These are phyloP conservation scores for Crematogaster levior DNA, from an alignment of 2,888 invertebrate species.

Conservation along the genomic window DNA sequence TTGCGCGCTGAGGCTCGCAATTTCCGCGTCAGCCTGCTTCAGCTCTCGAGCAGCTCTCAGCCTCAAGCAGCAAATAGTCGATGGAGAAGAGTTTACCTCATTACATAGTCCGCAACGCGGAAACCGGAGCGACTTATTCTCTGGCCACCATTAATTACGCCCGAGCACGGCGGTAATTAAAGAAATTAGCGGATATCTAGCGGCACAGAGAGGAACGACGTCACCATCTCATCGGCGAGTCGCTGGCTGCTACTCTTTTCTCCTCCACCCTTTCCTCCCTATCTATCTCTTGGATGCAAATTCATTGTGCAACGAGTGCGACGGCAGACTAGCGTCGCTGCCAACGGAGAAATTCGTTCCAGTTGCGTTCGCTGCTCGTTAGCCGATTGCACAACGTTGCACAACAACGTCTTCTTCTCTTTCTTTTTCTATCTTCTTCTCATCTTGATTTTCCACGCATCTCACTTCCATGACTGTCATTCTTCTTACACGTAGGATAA, in stretches of 20 bases:
- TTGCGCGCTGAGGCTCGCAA: slow-evolving; percentile 32
- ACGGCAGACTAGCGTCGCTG: slow-evolving; percentile 57
- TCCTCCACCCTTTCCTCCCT: background rate
- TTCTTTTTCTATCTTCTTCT: background rate
- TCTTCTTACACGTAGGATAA: background rate
- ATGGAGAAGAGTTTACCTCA: slow-evolving; percentile 69
- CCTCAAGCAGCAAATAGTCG: slow-evolving; percentile 31
- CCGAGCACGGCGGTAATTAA: slow-evolving; percentile 76
- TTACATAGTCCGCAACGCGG: slow-evolving; percentile 73
- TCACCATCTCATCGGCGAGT: slow-evolving; percentile 38
- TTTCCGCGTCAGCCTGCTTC: slow-evolving; percentile 47
- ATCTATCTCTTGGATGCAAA: slow-evolving; percentile 72
- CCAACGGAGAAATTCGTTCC: slow-evolving; percentile 77
- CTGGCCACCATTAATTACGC: slow-evolving; percentile 77
- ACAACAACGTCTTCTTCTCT: slow-evolving; percentile 61
- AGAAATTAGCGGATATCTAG: slow-evolving; percentile 77
- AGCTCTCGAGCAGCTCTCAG: background rate
- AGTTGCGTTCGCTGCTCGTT: slow-evolving; percentile 73
- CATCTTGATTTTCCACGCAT: slow-evolving; percentile 1
- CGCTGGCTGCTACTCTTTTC: slow-evolving; percentile 15
- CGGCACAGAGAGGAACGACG: slow-evolving; percentile 39
- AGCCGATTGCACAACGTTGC: slow-evolving; percentile 70
- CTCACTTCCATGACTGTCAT: background rate
- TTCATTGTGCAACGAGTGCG: slow-evolving; percentile 76
- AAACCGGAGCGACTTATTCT: slow-evolving; percentile 73